phyloP scores from a whole-genome alignment of 2,113 vertebrate genomes.

The Drymodes brunneopygia region DNA sequence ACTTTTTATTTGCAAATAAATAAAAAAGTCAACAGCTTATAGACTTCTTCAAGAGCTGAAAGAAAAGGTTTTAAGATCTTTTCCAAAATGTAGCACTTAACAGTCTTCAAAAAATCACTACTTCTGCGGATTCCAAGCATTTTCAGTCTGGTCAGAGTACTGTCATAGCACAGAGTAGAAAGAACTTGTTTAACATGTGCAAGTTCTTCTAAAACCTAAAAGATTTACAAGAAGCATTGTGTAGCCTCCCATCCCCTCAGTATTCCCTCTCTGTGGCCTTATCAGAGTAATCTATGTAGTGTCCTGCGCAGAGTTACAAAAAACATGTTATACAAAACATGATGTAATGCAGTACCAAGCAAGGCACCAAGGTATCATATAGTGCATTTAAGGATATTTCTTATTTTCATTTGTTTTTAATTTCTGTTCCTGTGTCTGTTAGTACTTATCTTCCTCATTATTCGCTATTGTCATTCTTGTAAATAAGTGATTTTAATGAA shows the following conservation, averaged over 20 bases:
- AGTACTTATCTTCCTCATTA: neutral
- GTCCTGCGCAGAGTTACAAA: neutral
- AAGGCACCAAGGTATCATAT: neutral
- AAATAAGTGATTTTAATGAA: neutral
- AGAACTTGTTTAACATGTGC: neutral
- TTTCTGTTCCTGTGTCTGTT: neutral
- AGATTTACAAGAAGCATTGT: neutral
- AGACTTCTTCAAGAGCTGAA: neutral
- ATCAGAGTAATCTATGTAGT: neutral
- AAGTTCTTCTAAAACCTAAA: neutral
- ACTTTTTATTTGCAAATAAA: neutral
- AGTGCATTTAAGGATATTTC: neutral
- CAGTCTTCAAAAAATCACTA: neutral
- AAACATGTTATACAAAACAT: neutral
- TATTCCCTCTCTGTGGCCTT: neutral
- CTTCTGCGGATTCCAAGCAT: neutral
- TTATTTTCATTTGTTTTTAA: neutral
- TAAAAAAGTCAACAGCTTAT: neutral
- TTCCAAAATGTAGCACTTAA: neutral
- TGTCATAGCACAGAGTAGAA: neutral
- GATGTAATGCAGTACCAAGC: neutral
- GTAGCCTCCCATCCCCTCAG: neutral
- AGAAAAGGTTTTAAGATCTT: neutral
- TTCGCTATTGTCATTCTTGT: neutral
- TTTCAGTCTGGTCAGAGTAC: neutral